Evolutionary conservation across 1,140 invertebrate species (phyloP).

Genomic region (Drosophila yakuba): DNA sequence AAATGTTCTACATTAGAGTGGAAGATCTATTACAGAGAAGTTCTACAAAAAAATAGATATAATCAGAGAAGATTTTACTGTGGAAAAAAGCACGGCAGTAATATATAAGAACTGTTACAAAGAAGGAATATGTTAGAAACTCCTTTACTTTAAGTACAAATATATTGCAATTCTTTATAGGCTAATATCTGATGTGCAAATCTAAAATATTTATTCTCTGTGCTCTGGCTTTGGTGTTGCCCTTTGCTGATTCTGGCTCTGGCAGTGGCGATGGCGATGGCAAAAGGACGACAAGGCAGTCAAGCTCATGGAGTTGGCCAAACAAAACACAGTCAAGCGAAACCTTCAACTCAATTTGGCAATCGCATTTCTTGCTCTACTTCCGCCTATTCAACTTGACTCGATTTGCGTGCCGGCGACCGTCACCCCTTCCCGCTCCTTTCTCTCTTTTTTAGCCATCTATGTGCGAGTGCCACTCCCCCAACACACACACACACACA

Average conservation of each 20-base stretch:
- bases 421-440: slow-evolving; percentile 14
- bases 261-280: slow-evolving; percentile 30
- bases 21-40: not conserved
- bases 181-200: no score
- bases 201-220: slow-evolving; percentile 8
- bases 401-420: slow-evolving; percentile 77
- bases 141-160: no score
- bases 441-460: no score
- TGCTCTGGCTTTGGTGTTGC: slow-evolving; percentile 27
- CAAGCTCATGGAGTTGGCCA: slow-evolving; percentile 69
- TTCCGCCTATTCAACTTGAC: slow-evolving; percentile 83
- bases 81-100: not conserved
- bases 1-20: not conserved
- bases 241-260: slow-evolving; percentile 12
- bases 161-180: no score
- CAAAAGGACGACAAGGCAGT: slow-evolving; percentile 57
- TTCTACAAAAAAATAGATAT: not conserved
- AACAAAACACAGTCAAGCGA: slow-evolving; percentile 83
- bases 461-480: slow-evolving; percentile 13
- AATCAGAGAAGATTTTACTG: not conserved
- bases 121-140: no score
- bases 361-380: slow-evolving; percentile 83
- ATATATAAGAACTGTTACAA: not conserved
- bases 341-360: slow-evolving; percentile 83
- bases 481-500: not conserved